These are phyloP conservation scores for Hemicentrotus pulcherrimus DNA, from an alignment of 35 echinoderm and acorn worm species.

Conservation along the genomic window DNA sequence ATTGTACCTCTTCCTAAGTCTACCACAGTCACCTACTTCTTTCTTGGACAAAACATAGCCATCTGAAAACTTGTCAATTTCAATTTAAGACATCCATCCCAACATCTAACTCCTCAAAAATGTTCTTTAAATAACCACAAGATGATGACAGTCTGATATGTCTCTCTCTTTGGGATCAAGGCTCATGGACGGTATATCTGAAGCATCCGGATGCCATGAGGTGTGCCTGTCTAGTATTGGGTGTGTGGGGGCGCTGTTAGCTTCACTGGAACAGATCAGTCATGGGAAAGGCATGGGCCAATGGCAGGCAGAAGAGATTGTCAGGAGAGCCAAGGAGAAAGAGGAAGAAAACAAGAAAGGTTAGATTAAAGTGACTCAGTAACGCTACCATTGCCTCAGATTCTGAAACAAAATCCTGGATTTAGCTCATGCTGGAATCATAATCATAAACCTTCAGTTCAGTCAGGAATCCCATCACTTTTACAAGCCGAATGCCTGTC, in stretches of 20 bases:
- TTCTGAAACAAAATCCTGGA: no score
- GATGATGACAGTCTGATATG: neutral
- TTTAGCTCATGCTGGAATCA: no score
- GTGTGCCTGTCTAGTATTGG: conserved; percentile 88
- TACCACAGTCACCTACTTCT: neutral
- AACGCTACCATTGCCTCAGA: no score
- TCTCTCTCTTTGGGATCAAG: conserved; percentile 27
- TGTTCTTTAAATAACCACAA: neutral
- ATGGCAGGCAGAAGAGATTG: conserved; percentile 77
- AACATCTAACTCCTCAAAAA: neutral
- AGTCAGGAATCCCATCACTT: no score
- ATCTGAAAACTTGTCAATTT: neutral
- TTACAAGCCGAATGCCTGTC: no score
- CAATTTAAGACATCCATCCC: neutral
- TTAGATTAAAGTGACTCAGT: neutral
- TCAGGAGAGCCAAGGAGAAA: conserved; percentile 65
- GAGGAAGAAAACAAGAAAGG: conserved; percentile 63
- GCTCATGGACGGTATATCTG: conserved; percentile 91
- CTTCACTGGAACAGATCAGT: conserved; percentile 79
- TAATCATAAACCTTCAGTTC: no score
- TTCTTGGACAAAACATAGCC: neutral
- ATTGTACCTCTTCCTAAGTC: no score
- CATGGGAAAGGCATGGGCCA: conserved; percentile 81
- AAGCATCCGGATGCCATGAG: conserved; percentile 74
- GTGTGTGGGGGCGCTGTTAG: conserved; percentile 85